phyloP scores from a whole-genome alignment of 2,888 invertebrate genomes.

The Cryptosula pallasiana region DNA sequence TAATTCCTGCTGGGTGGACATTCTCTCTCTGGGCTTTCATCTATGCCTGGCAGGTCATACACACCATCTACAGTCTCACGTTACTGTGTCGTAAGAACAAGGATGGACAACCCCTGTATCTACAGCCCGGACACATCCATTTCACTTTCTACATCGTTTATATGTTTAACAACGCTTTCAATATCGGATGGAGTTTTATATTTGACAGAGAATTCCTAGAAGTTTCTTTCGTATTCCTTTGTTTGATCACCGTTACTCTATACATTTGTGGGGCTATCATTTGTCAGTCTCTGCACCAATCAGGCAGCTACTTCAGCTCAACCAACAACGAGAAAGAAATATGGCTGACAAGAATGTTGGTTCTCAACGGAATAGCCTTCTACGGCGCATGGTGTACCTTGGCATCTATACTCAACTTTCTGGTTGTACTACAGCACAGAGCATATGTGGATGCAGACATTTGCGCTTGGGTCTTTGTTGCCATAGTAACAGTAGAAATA shows the following conservation, averaged over 20 bases:
- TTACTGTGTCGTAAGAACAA: constrained; percentile 35
- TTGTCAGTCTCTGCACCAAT: constrained; percentile 33
- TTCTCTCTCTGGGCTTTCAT: constrained; percentile 44
- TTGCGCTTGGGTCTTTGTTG: constrained; percentile 37
- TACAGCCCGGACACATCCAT: constrained; percentile 35
- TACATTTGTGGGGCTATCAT: constrained; percentile 37
- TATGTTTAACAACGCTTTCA: constrained; percentile 34
- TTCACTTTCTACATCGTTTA: constrained; percentile 35
- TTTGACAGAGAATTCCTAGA: constrained; percentile 39
- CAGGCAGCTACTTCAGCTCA: constrained; percentile 31
- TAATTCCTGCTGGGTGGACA: constrained; percentile 45
- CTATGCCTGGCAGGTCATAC: constrained; percentile 41
- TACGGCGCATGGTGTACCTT: constrained; percentile 44
- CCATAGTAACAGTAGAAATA: constrained; percentile 35
- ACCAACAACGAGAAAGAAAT: constrained; percentile 34
- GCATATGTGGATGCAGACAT: constrained; percentile 29
- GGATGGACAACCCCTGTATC: constrained; percentile 35
- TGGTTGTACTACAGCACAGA: constrained; percentile 36
- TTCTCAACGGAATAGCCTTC: constrained; percentile 46
- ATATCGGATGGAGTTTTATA: constrained; percentile 41
- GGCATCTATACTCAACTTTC: constrained; percentile 42
- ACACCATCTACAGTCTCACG: constrained; percentile 38
- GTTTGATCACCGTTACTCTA: constrained; percentile 33
- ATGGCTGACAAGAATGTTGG: constrained; percentile 41
- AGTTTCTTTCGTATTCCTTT: constrained; percentile 32